A percentile compares a stretch with the other conserved stretches of the same genome.
phyloP scores from a whole-genome alignment of 2,888 invertebrate species.

The Xestia c-nigrum region DNA sequence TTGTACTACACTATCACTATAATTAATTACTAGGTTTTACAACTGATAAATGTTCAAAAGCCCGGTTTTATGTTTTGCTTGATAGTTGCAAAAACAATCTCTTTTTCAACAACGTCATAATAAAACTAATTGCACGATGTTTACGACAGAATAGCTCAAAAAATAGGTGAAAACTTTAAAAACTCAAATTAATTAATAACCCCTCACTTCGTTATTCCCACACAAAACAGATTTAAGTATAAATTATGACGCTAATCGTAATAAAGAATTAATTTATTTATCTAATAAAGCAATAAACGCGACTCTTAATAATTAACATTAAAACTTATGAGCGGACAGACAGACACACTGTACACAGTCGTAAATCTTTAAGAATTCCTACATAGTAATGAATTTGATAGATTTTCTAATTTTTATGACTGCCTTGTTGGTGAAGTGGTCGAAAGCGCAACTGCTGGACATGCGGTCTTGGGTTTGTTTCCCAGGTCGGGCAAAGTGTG shows the following conservation, averaged over 20 bases:
- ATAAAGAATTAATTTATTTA: constrained; percentile 51
- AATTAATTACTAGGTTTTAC: no score
- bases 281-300: constrained; percentile 56
- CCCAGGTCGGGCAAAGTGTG: no score
- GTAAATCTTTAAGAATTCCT: constrained; percentile 60
- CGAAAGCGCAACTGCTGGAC: no score
- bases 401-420: neutral
- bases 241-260: constrained; percentile 44
- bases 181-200: neutral
- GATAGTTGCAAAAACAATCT: no score
- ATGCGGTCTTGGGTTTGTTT: no score
- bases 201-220: constrained; percentile 26
- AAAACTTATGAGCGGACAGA: constrained; percentile 36
- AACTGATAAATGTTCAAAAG: no score
- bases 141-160: neutral
- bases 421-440: no score
- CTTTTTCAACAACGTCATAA: no score
- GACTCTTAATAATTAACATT: constrained; percentile 52
- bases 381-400: constrained; percentile 40
- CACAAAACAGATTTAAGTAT: constrained; percentile 32
- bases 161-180: constrained; percentile 24
- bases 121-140: neutral
- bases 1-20: no score
- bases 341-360: constrained; percentile 21
- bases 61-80: no score